These are phyloP conservation scores for Aleiodes testaceus DNA, from an alignment of 2,888 invertebrate species.

Conservation along the genomic window DNA sequence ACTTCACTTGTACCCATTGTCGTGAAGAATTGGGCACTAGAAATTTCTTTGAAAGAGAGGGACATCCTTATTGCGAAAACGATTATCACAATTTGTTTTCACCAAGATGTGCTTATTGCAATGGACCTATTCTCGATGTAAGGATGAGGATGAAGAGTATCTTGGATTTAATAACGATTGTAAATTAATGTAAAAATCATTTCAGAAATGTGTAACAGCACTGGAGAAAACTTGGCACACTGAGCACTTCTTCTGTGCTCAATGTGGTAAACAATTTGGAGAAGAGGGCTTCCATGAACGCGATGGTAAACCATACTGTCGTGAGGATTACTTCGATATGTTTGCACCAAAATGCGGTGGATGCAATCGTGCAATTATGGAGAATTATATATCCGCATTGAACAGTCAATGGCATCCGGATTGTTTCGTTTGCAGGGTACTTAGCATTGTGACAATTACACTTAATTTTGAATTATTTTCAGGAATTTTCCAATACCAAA, in stretches of 20 bases:
- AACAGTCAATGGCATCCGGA: slow-evolving; percentile 99
- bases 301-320: slow-evolving; percentile 96
- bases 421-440: slow-evolving; percentile 99
- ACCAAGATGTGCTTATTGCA: slow-evolving; percentile 98
- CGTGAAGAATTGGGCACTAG: slow-evolving; percentile 96
- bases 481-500: not conserved
- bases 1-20: slow-evolving; percentile 98
- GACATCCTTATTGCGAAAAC: slow-evolving; percentile 97
- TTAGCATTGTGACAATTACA: slow-evolving; percentile 62
- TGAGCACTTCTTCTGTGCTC: slow-evolving; percentile 98
- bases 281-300: slow-evolving; percentile 98
- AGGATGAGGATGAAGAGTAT: slow-evolving; percentile 65
- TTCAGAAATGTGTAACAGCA: slow-evolving; percentile 98
- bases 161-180: too few relatives aligned
- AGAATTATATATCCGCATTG: slow-evolving; percentile 97
- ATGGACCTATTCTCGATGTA: slow-evolving; percentile 98
- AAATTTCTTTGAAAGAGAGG: slow-evolving; percentile 98
- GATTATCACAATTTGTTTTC: slow-evolving; percentile 99
- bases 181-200: slow-evolving; percentile 51
- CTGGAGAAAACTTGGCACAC: slow-evolving; percentile 99
- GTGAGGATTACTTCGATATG: slow-evolving; percentile 96
- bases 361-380: slow-evolving; percentile 96
- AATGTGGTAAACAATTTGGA: slow-evolving; percentile 97
- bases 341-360: slow-evolving; percentile 99
- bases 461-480: not conserved